Conservation (phyloP, 37 sponge, comb jelly and placozoan genomes). For the Corticium candelabrum region DNA sequence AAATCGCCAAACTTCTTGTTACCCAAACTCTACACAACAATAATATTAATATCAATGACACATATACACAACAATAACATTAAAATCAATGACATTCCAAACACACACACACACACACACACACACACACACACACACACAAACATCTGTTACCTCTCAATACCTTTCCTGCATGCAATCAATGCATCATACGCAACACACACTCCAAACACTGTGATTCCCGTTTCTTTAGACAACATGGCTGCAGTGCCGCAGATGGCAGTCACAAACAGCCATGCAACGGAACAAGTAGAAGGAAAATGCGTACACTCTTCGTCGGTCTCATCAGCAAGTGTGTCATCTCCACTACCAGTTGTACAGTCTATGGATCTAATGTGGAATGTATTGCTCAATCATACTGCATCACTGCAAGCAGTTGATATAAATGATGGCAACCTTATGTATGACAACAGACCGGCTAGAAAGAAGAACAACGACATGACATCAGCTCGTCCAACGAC, state of each 20-base stretch:
- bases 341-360: no score
- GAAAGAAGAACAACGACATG: constrained; percentile 53
- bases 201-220: constrained; percentile 72
- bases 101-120: no score
- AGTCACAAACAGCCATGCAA: neutral
- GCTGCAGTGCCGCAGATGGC: neutral
- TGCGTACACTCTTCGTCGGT: neutral
- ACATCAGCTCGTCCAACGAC: constrained; percentile 85
- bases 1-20: no score
- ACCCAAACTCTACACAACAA: no score
- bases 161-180: neutral
- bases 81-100: no score
- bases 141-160: no score
- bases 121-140: no score
- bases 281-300: neutral
- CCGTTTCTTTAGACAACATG: constrained; percentile 73
- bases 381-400: neutral
- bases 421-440: constrained; percentile 9
- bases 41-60: no score
- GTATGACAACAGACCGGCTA: constrained; percentile 41
- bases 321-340: no score
- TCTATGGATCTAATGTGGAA: no score
- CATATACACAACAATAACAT: no score
- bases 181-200: constrained; percentile 37
- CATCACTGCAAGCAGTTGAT: neutral